These are phyloP conservation scores for Drosophila erecta DNA, from an alignment of 1,140 invertebrate genomes.

Conservation along the genomic window DNA sequence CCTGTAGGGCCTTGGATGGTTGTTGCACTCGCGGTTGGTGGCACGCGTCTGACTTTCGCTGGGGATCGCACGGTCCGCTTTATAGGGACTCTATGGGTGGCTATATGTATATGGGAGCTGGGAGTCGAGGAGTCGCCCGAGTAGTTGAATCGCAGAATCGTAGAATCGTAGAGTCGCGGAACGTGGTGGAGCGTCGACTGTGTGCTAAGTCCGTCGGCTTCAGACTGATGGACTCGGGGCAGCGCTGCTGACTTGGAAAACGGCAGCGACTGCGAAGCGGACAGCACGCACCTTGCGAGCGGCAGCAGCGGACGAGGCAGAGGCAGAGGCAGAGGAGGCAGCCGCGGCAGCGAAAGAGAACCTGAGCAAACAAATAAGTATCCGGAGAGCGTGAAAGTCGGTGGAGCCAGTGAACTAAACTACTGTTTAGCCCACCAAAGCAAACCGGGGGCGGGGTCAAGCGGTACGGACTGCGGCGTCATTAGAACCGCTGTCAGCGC, in stretches of 20 bases:
- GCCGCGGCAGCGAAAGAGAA: slow-evolving; percentile 31
- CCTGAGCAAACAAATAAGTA: slow-evolving; percentile 7
- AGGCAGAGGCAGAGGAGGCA: neutral
- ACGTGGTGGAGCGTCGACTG: slow-evolving; percentile 44
- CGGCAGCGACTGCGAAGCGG: slow-evolving; percentile 32
- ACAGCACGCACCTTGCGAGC: slow-evolving; percentile 63
- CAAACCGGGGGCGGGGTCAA: neutral
- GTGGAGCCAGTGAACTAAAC: slow-evolving; percentile 52
- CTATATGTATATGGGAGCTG: slow-evolving; percentile 3
- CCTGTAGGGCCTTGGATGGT: neutral
- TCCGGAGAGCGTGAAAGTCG: slow-evolving; percentile 31
- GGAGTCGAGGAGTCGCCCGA: neutral
- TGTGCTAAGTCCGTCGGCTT: slow-evolving; percentile 64
- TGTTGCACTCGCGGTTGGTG: slow-evolving; percentile 54
- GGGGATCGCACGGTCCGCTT: slow-evolving; percentile 40
- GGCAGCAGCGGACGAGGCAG: slow-evolving; percentile 8
- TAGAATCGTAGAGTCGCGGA: slow-evolving; percentile 17
- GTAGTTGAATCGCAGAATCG: neutral
- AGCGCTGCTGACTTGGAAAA: slow-evolving; percentile 60
- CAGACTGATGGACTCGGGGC: slow-evolving; percentile 66
- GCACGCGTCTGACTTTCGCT: slow-evolving; percentile 56
- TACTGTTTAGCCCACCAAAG: slow-evolving; percentile 49
- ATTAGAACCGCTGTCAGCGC: slow-evolving; percentile 67
- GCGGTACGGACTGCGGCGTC: slow-evolving; percentile 32
- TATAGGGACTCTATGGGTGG: slow-evolving; percentile 39